Conservation (phyloP, 1,140 invertebrate species). For the Choristoneura fumiferana region DNA sequence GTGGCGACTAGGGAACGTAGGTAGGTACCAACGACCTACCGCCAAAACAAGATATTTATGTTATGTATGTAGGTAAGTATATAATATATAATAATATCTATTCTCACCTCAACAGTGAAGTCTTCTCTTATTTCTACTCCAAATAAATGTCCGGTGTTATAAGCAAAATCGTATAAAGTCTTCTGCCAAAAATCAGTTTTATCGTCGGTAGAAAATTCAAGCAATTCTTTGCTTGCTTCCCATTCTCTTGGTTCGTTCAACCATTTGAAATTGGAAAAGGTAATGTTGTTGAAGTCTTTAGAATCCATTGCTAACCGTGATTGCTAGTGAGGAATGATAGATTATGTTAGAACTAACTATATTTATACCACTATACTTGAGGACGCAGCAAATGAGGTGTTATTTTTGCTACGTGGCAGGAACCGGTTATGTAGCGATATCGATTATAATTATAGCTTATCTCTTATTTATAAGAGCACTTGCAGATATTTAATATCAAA, state of each 20-base stretch:
- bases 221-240: slow-evolving; percentile 27
- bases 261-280: slow-evolving; percentile 47
- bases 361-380: neutral
- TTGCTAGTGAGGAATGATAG: neutral
- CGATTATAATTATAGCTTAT: too few relatives aligned
- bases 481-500: too few relatives aligned
- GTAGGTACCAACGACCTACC: too few relatives aligned
- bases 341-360: neutral
- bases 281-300: slow-evolving; percentile 23
- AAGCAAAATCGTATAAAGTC: slow-evolving; percentile 51
- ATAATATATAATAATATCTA: neutral
- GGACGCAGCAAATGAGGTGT: neutral
- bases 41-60: too few relatives aligned
- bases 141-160: slow-evolving; percentile 50
- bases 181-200: slow-evolving; percentile 60
- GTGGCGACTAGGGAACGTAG: too few relatives aligned
- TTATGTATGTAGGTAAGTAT: neutral
- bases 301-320: slow-evolving; percentile 24
- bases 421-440: neutral
- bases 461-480: too few relatives aligned
- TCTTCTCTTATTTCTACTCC: slow-evolving; percentile 44
- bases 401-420: neutral
- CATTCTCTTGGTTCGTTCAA: slow-evolving; percentile 50
- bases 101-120: slow-evolving; percentile 47
- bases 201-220: slow-evolving; percentile 43